A percentile compares a stretch with the other conserved stretches of the same genome.
Evolutionary conservation across 1,140 invertebrate genomes (phyloP).

Genomic region (Drosophila athabasca): DNA sequence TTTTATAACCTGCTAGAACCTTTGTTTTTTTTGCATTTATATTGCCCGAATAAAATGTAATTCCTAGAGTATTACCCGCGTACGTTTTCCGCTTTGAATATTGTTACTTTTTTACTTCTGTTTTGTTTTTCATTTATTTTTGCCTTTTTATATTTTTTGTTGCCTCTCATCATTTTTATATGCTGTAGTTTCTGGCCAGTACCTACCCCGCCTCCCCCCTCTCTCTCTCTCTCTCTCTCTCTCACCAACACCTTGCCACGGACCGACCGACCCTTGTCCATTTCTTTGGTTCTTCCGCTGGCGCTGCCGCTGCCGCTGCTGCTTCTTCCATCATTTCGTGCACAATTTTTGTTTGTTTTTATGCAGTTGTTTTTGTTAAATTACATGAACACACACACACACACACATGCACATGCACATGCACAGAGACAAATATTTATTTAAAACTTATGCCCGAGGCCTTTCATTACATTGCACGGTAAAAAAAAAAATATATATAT

Average conservation of each 20-base stretch:
- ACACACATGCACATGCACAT: constrained; percentile 57
- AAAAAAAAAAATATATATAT: constrained; percentile 23
- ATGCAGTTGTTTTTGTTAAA: constrained; percentile 70
- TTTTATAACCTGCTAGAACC: no score
- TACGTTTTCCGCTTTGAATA: constrained; percentile 6
- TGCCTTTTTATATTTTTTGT: background rate
- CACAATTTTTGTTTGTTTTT: constrained; percentile 52
- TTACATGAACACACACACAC: constrained; percentile 68
- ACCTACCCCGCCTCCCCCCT: background rate
- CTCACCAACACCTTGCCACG: background rate
- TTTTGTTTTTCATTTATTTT: no score
- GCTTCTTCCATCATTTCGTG: constrained; percentile 41
- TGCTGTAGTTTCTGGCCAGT: constrained; percentile 60
- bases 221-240: no score
- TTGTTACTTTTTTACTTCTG: constrained; percentile 11
- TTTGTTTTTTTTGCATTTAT: no score
- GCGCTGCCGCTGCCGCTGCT: background rate
- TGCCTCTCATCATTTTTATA: constrained; percentile 56
- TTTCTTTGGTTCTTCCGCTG: constrained; percentile 57
- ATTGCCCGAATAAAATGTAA: no score
- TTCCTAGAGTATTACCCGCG: constrained; percentile 3
- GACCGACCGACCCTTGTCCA: constrained; percentile 34
- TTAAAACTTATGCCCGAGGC: constrained; percentile 81
- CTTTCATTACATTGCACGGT: constrained; percentile 78
- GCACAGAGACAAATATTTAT: constrained; percentile 74